Evolutionary conservation across 2,797 vertebrate species (phyloP), one percentile per base, ranked within the genome.

Genomic region (Adelosebastes latens): DNA sequence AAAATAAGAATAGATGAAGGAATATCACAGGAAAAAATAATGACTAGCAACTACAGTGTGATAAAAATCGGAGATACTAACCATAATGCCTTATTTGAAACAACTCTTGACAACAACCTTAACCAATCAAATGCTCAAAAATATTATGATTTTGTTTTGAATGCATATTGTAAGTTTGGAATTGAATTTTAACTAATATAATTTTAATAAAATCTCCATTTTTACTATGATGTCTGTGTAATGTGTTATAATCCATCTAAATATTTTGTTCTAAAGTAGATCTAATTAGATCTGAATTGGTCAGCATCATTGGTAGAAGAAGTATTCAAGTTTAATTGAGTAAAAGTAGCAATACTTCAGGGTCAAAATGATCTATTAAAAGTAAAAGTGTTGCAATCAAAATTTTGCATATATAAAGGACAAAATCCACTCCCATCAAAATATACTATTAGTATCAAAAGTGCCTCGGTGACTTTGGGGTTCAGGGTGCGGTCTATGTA

Each of bases 171-270:
- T 24, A 32, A 10, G 2, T 42, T 56, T 69, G 55, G 2, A 46
- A 8, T 24, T 39, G 3, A 29, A 53, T 67, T 69, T 76, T 14
- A 36, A 36, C 4, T 36, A 6, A 75, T 20, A 1, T 0, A 16
- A 58, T 22, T 32, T 77, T 52, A 85, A 76, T 84, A 79, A 86
- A 87, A 53, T 56, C 8, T 79, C 5, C 27, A 8, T 20, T 56
- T 61, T 2, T 2, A 46, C 31, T 25, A 16, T 59, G 18, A 60
- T 46, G 16, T 5, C 0, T 63, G 29, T 72, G 8, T 22, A 8
- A 58, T 11, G 0, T 3, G 7, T 32, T 49, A 11, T 55, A 39
- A 49, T 56, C 20, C 16, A 1, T n/a, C 5, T 18, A 27, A 64
- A 4, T 20, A 49, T 7, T 27, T 1, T 31, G 4, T 18, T 20